Conservation (phyloP, 2,797 vertebrate genomes). For the Masticophis lateralis region DNA sequence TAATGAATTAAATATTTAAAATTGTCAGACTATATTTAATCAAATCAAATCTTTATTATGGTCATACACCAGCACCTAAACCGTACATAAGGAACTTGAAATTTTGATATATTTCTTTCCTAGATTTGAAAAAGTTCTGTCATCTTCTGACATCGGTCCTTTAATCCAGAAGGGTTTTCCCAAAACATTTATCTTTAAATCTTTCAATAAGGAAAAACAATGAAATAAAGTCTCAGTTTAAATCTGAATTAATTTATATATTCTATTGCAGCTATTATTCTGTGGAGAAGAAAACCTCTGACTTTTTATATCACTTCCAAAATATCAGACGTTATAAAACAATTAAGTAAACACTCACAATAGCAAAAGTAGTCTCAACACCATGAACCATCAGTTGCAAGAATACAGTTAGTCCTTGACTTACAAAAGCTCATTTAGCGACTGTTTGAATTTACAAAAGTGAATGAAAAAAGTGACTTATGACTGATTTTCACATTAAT, state of each 20-base stretch:
- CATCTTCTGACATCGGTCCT: slow-evolving; percentile 1
- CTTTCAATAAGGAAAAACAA: not conserved
- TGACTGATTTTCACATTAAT: too few species aligned
- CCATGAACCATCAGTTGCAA: not conserved
- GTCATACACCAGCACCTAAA: not conserved
- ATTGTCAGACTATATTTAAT: slow-evolving; percentile 9
- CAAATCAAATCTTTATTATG: not conserved
- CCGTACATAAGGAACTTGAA: slow-evolving; percentile 13
- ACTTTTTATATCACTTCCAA: not conserved
- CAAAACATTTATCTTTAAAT: slow-evolving; percentile 14
- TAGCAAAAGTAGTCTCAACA: not conserved
- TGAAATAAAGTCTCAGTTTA: not conserved
- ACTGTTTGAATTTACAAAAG: too few species aligned
- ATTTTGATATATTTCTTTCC: slow-evolving; percentile 24
- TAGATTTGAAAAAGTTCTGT: slow-evolving; percentile 18
- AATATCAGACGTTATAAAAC: not conserved
- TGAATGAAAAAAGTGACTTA: too few species aligned
- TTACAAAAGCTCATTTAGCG: too few species aligned
- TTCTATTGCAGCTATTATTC: not conserved
- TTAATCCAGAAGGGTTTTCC: not conserved
- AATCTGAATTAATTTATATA: not conserved
- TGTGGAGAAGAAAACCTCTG: not conserved
- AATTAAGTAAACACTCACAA: not conserved
- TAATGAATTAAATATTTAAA: slow-evolving; percentile 20
- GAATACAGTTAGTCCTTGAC: too few species aligned